These are phyloP conservation scores for Drosophila pallidifrons DNA, from an alignment of 1,140 invertebrate species.

Conservation along the genomic window DNA sequence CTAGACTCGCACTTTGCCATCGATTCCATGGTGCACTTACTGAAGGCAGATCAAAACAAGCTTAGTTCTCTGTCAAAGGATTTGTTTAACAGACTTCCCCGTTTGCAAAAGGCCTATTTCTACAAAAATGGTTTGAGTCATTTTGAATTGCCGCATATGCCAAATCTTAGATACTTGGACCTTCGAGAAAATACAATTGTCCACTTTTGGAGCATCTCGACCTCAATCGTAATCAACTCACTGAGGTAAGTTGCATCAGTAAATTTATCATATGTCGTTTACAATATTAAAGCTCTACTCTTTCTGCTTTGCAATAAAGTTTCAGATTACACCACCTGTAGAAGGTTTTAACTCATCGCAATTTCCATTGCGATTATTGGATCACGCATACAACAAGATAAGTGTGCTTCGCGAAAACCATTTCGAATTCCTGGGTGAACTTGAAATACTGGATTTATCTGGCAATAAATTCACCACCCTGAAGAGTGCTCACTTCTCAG, in stretches of 20 bases:
- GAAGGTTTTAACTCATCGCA: constrained; percentile 54
- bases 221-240: constrained; percentile 62
- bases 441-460: too few species aligned
- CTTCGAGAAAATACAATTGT: constrained; percentile 19
- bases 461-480: constrained; percentile 47
- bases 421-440: constrained; percentile 48
- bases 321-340: constrained; percentile 38
- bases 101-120: constrained; percentile 72
- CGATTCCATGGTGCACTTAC: constrained; percentile 50
- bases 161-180: background rate
- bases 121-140: constrained; percentile 61
- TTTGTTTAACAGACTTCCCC: constrained; percentile 50
- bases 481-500: constrained; percentile 49
- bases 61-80: constrained; percentile 52
- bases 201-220: constrained; percentile 55
- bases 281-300: too few species aligned
- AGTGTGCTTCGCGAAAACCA: constrained; percentile 52
- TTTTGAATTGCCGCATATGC: constrained; percentile 56
- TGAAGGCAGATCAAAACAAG: constrained; percentile 73
- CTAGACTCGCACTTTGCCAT: constrained; percentile 50
- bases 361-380: constrained; percentile 54
- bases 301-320: too few species aligned
- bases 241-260: constrained; percentile 49
- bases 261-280: too few species aligned
- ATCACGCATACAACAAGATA: constrained; percentile 67